Base-by-base conservation (phyloP, 2,888 invertebrate genomes). In the Caenorhabditis sulstoni region DNA sequence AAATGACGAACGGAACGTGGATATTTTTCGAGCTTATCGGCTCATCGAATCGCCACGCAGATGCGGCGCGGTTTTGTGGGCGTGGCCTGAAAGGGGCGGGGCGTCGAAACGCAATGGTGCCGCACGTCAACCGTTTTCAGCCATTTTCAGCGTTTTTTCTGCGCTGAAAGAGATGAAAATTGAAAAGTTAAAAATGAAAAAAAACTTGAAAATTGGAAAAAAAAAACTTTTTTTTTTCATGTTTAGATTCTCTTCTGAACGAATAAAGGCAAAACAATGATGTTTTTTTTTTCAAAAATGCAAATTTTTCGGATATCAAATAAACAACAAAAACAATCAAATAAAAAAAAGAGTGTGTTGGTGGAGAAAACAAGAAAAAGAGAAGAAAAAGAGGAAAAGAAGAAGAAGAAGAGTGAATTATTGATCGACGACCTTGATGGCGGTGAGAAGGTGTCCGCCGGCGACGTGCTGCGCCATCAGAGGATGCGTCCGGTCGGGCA, bases 361-460 rank as follows among this genome's bases (percentile, higher is more conserved):
- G 14, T 14, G 20, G 37, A 22, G 37, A 29, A 22, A 44, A 45
- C 1, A 29, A 59, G 14, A 59, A 29, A 35, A 35, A 37, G 12
- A 35, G 9, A 62, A 44, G 16, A 47, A 52, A 18, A 29, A 44
- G 23, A 22, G 22, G 58, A 49, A 37, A 44, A 45, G 7, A 47
- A 62, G 14, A 50, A 61, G 18, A 65, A 29, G 35, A 65, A 77
- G 41, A 55, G 35, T 3, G 11, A 35, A 44, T 57, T 41, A 67
- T 14, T 76, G 44, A 35, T 61, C 45, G 39, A 79, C 59, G 23
- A 92, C 91, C 65, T 90, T 91, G 18, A 91, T 92, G 29, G 94
- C 97, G 81, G 94, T 94, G 82, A 98, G 92, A 79, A 98, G 91
- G 91, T 94, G 97, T 0, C 98, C 98, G 89, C 97, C 95, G 75